Base-by-base conservation (phyloP, 2,797 vertebrate species). In the Choloepus didactylus region DNA sequence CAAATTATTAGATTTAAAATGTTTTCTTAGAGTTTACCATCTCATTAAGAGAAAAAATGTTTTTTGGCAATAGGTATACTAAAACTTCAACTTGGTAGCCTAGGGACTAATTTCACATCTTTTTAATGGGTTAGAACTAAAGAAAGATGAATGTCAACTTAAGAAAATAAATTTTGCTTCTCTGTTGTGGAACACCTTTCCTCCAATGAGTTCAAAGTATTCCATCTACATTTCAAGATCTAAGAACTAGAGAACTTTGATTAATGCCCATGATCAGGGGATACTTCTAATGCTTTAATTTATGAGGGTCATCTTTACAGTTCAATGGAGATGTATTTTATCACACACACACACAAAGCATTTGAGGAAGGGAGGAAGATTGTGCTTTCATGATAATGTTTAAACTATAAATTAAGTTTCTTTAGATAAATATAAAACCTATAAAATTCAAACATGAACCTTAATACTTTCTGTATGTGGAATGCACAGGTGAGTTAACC, bases 1-100 rank as follows among this genome's bases (percentile, higher is more conserved):
- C 59, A 49, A 95, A 90, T 93, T 93, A 94, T 87, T 93, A 69
- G 25, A 95, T 85, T 77, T 92, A 51, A 85, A 93, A 92, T 90
- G 89, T 85, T 77, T n/a, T 77, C 82, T 51, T 75, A 35, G 64
- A 95, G 56, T 38, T 81, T 90, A 64, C n/a, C 59, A 54, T 80
- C 64, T 82, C 64, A 77, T 89, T 82, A 88, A 87, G 31, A 88
- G 62, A 14, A 80, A 92, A 95, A 64, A 76, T 5, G 64, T 49
- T 70, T 70, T 93, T 62, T 87, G 31, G 93, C 38, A 91, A 96
- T 89, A 91, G 29, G 46, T 88, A 51, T 49, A 62, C 86, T 95
- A 79, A 92, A 95, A 95, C 85, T 31, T 67, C 64, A 92, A 73
- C 70, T 79, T 85, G 18, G 77, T 88, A 11, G 21, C 64, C 35